Evolutionary conservation across 1,140 invertebrate species (phyloP).

Genomic region (Drosophila parabipectinata): DNA sequence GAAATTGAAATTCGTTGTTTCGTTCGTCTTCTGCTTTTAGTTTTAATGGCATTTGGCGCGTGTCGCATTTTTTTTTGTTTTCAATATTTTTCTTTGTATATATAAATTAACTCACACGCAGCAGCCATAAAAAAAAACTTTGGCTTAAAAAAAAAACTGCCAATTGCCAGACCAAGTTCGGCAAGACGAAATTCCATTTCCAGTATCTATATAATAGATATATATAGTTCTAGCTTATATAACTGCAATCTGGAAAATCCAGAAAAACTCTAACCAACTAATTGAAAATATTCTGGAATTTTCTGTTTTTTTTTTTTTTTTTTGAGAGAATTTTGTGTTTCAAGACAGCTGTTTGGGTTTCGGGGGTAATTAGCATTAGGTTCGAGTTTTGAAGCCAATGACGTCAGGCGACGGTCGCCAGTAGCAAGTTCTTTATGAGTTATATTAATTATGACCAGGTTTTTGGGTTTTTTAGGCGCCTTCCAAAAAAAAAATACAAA

Average conservation of each 20-base stretch:
- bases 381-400: conserved; percentile 17
- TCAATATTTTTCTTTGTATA: conserved; percentile 2
- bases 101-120: conserved; percentile 35
- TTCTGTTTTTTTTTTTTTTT: not conserved
- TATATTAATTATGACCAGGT: conserved; percentile 45
- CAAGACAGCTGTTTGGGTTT: conserved; percentile 15
- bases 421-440: conserved; percentile 49
- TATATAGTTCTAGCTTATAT: conserved; percentile 15
- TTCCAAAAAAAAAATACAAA: not conserved
- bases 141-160: conserved; percentile 53
- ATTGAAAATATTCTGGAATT: conserved; percentile 11
- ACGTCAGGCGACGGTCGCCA: conserved; percentile 24
- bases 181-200: conserved; percentile 30
- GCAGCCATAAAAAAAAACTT: conserved; percentile 48
- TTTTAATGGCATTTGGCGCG: conserved; percentile 58
- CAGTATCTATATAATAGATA: conserved; percentile 9
- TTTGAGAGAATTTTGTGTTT: not conserved
- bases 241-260: not conserved
- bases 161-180: conserved; percentile 60
- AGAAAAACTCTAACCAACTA: not conserved
- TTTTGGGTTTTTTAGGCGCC: conserved; percentile 15
- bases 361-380: conserved; percentile 35
- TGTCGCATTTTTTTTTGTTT: conserved; percentile 32
- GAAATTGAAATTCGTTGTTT: conserved; percentile 21
- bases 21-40: conserved; percentile 15